These are phyloP conservation scores for Spialia ferax DNA, from an alignment of 2,888 invertebrate species.

Conservation along the genomic window DNA sequence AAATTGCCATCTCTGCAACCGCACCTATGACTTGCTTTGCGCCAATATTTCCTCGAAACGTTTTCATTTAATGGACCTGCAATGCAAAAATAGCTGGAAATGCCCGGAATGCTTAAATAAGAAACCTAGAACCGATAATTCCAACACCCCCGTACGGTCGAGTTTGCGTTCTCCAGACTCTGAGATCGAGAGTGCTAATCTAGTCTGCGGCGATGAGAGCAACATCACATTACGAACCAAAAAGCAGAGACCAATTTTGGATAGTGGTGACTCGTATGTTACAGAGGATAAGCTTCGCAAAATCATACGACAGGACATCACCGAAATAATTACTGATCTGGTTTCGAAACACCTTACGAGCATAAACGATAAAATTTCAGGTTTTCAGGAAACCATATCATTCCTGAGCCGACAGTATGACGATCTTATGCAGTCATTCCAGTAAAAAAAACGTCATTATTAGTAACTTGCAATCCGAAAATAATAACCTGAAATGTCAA, in stretches of 20 bases:
- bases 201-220: neutral
- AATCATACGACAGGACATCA: conserved; percentile 8
- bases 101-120: conserved; percentile 4
- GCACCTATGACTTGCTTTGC: neutral
- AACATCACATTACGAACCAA: conserved; percentile 12
- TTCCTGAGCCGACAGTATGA: conserved; percentile 23
- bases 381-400: conserved; percentile 9
- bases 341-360: neutral
- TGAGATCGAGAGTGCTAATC: neutral
- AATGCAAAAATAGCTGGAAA: neutral
- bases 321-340: conserved; percentile 9
- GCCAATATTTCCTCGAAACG: conserved; percentile 9
- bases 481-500: too few species aligned
- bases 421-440: neutral
- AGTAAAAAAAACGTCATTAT: conserved; percentile 15
- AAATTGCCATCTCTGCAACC: neutral
- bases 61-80: neutral
- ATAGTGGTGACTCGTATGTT: neutral
- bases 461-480: neutral
- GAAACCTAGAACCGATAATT: conserved; percentile 11
- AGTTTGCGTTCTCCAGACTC: neutral
- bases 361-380: conserved; percentile 1
- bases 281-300: conserved; percentile 15
- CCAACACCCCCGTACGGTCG: conserved; percentile 9
- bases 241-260: conserved; percentile 8